Conservation (phyloP, 2,113 vertebrate genomes). For the Xiphias gladius region DNA sequence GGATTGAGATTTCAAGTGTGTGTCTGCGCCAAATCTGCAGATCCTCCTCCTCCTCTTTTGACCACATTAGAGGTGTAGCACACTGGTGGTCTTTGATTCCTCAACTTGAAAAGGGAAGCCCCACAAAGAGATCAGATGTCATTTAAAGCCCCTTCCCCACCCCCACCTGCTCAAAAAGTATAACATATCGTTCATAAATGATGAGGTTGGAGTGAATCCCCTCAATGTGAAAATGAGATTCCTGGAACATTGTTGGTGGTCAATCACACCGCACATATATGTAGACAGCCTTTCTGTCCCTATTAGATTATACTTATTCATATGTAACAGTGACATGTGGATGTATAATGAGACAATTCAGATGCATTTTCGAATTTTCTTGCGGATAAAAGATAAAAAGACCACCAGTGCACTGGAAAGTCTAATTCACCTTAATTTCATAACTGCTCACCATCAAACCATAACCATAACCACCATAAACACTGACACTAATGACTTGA, state of each 20-base stretch:
- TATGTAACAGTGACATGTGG: conserved; percentile 41
- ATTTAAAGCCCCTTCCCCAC: conserved; percentile 35
- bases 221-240: conserved; percentile 50
- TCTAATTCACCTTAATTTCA: conserved; percentile 37
- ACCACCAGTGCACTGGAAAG: conserved; percentile 25
- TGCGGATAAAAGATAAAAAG: conserved; percentile 26
- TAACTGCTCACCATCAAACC: conserved; percentile 6
- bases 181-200: conserved; percentile 63
- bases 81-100: conserved; percentile 78
- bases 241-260: conserved; percentile 67
- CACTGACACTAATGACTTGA: conserved; percentile 22
- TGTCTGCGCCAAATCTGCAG: conserved; percentile 59
- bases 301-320: conserved; percentile 41
- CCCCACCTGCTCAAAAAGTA: conserved; percentile 62
- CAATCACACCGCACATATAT: conserved; percentile 31
- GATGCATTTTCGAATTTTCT: conserved; percentile 32
- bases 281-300: conserved; percentile 31
- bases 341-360: conserved; percentile 34
- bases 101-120: conserved; percentile 68
- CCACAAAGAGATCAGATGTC: conserved; percentile 72
- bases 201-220: conserved; percentile 56
- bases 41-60: conserved; percentile 42
- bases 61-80: conserved; percentile 74
- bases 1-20: conserved; percentile 61
- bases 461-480: conserved; percentile 21